A percentile compares a stretch with the other conserved stretches of the same genome.
phyloP scores from a whole-genome alignment of 2,797 vertebrate species.

The Urocyon cinereoargenteus region DNA sequence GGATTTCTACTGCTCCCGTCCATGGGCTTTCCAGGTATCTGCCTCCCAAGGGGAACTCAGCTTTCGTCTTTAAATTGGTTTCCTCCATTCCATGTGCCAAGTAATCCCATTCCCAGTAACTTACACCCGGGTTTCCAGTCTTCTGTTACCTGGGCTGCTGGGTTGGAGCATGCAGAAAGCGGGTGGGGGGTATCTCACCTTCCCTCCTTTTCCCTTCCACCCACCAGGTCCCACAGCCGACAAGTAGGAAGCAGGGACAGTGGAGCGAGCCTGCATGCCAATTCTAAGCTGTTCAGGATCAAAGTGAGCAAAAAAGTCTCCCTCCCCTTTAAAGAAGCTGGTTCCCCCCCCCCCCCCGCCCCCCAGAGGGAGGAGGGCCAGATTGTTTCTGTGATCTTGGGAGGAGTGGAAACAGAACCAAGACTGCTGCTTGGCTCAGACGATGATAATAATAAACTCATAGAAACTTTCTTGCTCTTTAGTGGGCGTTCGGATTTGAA shows the following conservation, averaged over 20 bases:
- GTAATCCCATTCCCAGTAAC: neutral
- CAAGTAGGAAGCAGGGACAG: slow-evolving; percentile 77
- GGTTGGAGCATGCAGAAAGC: neutral
- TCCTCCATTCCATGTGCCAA: neutral
- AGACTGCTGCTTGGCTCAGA: slow-evolving; percentile 29
- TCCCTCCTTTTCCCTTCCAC: slow-evolving; percentile 14
- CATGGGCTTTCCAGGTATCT: slow-evolving; percentile 81
- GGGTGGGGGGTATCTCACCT: slow-evolving; percentile 33
- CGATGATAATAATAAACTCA: neutral
- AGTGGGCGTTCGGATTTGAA: slow-evolving; percentile 22
- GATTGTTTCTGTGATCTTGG: neutral
- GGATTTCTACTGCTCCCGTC: slow-evolving; percentile 53
- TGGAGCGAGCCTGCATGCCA: slow-evolving; percentile 81
- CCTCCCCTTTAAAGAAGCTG: slow-evolving; percentile 22
- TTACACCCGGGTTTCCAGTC: neutral
- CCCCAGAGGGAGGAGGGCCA: neutral
- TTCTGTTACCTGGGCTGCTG: neutral
- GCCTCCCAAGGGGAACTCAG: neutral
- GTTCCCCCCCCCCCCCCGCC: too few species aligned
- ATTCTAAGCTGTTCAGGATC: slow-evolving; percentile 81
- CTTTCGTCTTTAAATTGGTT: neutral
- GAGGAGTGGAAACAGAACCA: slow-evolving; percentile 5
- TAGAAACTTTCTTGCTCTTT: slow-evolving; percentile 28
- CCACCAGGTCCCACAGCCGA: slow-evolving; percentile 69
- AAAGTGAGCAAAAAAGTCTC: slow-evolving; percentile 79